These are phyloP conservation scores for Ctenochaetus hawaiiensis DNA, from an alignment of 2,797 vertebrate genomes.

Conservation along the genomic window DNA sequence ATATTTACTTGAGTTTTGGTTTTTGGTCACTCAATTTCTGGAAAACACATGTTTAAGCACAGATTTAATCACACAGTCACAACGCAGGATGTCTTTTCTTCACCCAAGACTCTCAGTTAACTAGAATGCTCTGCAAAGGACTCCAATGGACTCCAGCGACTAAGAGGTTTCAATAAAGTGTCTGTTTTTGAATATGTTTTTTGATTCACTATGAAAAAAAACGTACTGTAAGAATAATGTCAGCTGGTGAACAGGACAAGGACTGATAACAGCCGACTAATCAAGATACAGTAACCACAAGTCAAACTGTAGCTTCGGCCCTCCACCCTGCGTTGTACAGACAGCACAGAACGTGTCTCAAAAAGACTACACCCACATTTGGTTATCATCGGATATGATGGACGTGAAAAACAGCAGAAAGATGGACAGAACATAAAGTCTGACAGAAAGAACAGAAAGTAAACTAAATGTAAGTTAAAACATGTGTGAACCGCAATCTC, in stretches of 20 bases:
- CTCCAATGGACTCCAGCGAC: neutral
- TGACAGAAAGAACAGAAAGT: neutral
- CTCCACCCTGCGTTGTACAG: slow-evolving; percentile 48
- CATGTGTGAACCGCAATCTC: neutral
- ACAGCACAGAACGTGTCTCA: slow-evolving; percentile 1
- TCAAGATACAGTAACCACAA: slow-evolving; percentile 55
- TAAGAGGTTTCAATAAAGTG: neutral
- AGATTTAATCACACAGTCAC: too few relatives aligned
- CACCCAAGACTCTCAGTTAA: neutral
- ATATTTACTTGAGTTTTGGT: neutral
- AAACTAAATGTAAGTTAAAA: neutral
- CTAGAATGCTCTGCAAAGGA: too few relatives aligned
- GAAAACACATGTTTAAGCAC: neutral
- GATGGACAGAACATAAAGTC: neutral
- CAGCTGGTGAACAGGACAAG: slow-evolving; percentile 12
- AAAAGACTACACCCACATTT: slow-evolving; percentile 48
- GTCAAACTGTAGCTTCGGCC: slow-evolving; percentile 47
- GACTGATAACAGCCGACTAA: slow-evolving; percentile 53
- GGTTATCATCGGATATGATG: neutral
- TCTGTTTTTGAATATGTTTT: neutral
- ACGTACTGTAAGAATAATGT: neutral
- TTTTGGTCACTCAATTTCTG: neutral
- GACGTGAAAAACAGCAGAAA: neutral
- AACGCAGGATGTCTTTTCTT: too few relatives aligned
- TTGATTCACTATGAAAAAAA: neutral